Conservation (phyloP, 2,888 invertebrate species). For the Catocala fraxini region DNA sequence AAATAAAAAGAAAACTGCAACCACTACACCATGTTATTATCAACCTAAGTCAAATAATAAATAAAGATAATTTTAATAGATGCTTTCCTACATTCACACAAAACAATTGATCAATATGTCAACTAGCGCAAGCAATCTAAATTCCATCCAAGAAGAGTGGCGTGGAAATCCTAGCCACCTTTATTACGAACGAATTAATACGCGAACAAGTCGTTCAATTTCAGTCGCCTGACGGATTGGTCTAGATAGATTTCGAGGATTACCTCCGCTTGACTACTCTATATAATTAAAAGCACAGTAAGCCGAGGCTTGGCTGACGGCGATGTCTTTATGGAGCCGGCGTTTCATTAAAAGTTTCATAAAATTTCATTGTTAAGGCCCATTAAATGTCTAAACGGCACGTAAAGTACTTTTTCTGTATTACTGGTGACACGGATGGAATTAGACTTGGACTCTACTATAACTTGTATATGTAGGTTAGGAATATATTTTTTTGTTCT, state of each 20-base stretch:
- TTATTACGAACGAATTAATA: conserved; percentile 1
- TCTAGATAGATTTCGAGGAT: conserved; percentile 33
- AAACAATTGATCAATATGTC: too few species aligned
- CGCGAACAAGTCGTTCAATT: conserved; percentile 5
- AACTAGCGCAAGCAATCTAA: too few species aligned
- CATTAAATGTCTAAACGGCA: background rate
- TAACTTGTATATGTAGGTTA: too few species aligned
- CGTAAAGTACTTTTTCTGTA: background rate
- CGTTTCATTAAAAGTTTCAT: conserved; percentile 15
- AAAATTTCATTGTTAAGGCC: conserved; percentile 2
- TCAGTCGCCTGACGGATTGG: conserved; percentile 8
- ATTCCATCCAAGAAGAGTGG: too few species aligned
- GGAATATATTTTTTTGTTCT: too few species aligned
- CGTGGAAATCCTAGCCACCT: background rate
- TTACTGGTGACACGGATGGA: background rate
- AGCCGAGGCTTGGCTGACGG: conserved; percentile 12
- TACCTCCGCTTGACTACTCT: conserved; percentile 24
- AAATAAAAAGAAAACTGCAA: too few species aligned
- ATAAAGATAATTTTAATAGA: too few species aligned
- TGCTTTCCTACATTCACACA: too few species aligned
- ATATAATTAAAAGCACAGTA: conserved; percentile 30
- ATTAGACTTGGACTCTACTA: too few species aligned
- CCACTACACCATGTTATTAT: too few species aligned
- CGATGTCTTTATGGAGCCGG: conserved; percentile 17
- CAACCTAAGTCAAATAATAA: too few species aligned